A percentile compares a stretch with the other conserved stretches of the same genome.
phyloP scores from a whole-genome alignment of 2,888 invertebrate species.

The Ditula angustiorana region DNA sequence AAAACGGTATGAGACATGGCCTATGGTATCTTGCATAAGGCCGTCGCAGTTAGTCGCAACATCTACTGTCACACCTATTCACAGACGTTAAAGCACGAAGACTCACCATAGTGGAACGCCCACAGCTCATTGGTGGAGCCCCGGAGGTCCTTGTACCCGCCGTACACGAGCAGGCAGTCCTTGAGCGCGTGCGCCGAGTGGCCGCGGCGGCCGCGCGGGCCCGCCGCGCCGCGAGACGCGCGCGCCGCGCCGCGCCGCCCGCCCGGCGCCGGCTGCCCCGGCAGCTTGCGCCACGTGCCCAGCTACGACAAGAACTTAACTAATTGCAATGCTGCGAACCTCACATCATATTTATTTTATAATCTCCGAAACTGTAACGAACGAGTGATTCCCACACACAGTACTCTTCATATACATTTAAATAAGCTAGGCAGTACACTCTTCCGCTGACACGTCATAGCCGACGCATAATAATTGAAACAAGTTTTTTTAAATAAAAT shows the following conservation, averaged over 20 bases:
- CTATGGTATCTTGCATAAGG: too few species aligned
- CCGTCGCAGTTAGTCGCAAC: too few species aligned
- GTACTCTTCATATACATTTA: too few species aligned
- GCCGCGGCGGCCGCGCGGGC: conserved; percentile 92
- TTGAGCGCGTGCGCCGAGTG: conserved; percentile 93
- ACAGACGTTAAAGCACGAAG: not conserved
- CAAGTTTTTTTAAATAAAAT: too few species aligned
- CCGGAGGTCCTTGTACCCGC: conserved; percentile 93
- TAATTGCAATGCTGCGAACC: not conserved
- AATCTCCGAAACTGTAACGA: too few species aligned
- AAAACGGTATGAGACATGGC: not conserved
- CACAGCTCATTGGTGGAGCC: conserved; percentile 94
- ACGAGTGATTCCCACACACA: too few species aligned
- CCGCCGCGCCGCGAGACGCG: conserved; percentile 62
- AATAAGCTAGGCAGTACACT: too few species aligned
- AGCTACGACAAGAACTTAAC: conserved; percentile 50
- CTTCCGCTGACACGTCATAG: too few species aligned
- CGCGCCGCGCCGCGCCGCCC: conserved; percentile 56
- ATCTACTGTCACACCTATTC: too few species aligned
- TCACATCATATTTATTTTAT: too few species aligned
- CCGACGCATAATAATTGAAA: too few species aligned
- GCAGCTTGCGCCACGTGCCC: conserved; percentile 83
- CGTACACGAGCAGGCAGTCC: conserved; percentile 93
- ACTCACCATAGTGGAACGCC: conserved; percentile 93
- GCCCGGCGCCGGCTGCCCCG: conserved; percentile 74